Conservation (phyloP, 2,888 invertebrate species). For the Onchidella celtica region DNA sequence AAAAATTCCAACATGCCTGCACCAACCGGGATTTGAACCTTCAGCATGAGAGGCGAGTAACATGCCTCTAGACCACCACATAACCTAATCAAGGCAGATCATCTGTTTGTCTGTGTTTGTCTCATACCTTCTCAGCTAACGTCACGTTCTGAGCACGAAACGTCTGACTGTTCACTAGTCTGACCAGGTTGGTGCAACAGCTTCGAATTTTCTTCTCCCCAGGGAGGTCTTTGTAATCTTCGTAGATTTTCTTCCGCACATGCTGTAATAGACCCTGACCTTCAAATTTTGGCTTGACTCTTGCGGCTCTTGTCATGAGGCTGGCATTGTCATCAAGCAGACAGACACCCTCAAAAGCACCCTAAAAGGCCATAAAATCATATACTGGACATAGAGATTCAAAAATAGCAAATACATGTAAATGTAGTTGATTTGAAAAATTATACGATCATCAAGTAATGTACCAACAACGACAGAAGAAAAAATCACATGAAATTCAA, state of each 20-base stretch:
- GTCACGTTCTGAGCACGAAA: conserved; percentile 19
- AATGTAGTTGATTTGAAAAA: not conserved
- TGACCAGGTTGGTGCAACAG: conserved; percentile 24
- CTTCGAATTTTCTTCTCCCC: conserved; percentile 25
- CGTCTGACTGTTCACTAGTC: conserved; percentile 22
- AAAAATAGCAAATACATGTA: not conserved
- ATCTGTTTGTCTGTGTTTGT: too few relatives aligned
- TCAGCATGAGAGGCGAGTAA: too few relatives aligned
- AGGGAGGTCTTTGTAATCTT: conserved; percentile 17
- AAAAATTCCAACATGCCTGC: too few relatives aligned
- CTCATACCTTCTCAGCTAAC: not conserved
- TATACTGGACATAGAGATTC: not conserved
- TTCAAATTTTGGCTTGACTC: conserved; percentile 25
- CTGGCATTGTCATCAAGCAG: conserved; percentile 26
- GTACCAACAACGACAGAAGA: not conserved
- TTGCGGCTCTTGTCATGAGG: conserved; percentile 33
- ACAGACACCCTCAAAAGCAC: conserved; percentile 29
- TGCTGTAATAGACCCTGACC: conserved; percentile 12
- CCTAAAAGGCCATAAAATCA: too few relatives aligned
- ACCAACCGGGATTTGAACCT: too few relatives aligned
- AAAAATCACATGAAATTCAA: not conserved
- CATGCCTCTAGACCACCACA: too few relatives aligned
- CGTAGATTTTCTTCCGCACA: conserved; percentile 7
- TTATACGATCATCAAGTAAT: not conserved
- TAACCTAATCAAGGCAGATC: too few relatives aligned